Evolutionary conservation across 2,113 vertebrate species (phyloP).

Genomic region (Psilopsiagon aymara): DNA sequence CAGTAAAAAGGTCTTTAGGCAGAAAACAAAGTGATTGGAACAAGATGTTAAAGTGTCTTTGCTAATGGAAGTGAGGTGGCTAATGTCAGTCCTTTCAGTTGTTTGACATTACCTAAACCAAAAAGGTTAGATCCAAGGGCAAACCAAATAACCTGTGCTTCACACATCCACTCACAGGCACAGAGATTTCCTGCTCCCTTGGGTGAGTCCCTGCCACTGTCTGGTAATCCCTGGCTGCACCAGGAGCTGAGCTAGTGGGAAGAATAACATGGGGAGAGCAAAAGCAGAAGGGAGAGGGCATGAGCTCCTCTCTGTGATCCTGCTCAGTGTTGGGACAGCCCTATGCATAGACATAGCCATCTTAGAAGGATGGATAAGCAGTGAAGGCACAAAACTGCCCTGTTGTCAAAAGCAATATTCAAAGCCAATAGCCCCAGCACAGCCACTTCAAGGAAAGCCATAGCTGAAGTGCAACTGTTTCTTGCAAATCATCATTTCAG

Average conservation of each 20-base stretch:
- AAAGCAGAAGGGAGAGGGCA: not conserved
- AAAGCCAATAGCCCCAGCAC: not conserved
- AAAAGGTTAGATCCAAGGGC: not conserved
- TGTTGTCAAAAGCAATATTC: not conserved
- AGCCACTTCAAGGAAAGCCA: not conserved
- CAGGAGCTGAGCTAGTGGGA: not conserved
- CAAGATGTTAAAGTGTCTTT: conserved; percentile 19
- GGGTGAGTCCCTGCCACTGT: not conserved
- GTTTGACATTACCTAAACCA: conserved; percentile 25
- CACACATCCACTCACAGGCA: not conserved
- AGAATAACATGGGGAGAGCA: not conserved
- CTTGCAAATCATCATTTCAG: not conserved
- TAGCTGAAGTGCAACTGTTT: not conserved
- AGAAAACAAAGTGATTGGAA: conserved; percentile 9
- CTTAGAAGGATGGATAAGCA: not conserved
- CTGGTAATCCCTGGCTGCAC: not conserved
- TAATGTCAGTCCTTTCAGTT: not conserved
- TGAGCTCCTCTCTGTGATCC: fast-evolving
- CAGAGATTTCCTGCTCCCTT: not conserved
- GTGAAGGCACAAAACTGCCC: not conserved
- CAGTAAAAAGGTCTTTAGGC: not conserved
- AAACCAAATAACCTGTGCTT: not conserved
- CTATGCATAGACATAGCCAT: fast-evolving
- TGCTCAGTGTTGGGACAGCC: not conserved
- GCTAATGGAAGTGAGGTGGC: not conserved